phyloP scores from a whole-genome alignment of 2,888 invertebrate species.

The Ectemnius continuus region DNA sequence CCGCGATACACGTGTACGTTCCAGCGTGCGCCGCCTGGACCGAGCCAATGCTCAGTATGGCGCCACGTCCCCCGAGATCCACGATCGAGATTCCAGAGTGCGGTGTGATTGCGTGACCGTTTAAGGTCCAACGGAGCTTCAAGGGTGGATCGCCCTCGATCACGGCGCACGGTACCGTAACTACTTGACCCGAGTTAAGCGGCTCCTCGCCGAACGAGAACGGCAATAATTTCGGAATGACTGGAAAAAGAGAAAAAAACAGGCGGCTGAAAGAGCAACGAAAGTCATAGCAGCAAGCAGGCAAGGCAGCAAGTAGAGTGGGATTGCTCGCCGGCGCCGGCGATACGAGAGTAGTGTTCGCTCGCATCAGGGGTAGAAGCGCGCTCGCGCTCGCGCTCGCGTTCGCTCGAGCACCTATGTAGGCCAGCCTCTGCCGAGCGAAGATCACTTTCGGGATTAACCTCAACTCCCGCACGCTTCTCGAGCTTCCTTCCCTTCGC shows the following conservation, averaged over 20 bases:
- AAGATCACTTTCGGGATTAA: constrained; percentile 6
- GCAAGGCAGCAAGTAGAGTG: not conserved
- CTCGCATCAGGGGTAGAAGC: not conserved
- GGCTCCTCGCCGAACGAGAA: constrained; percentile 82
- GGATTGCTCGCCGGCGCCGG: not conserved
- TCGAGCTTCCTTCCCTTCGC: constrained; percentile 4
- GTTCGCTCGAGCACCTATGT: not conserved
- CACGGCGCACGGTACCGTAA: constrained; percentile 82
- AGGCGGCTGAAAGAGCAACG: constrained; percentile 12
- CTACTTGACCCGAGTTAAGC: constrained; percentile 82
- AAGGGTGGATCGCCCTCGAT: constrained; percentile 84
- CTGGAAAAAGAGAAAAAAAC: constrained; percentile 67
- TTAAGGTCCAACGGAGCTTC: constrained; percentile 82
- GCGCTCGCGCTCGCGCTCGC: constrained; percentile 7
- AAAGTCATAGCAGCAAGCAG: constrained; percentile 1
- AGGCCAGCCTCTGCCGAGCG: not conserved
- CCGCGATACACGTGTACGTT: constrained; percentile 82
- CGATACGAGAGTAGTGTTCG: not conserved
- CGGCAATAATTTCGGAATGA: constrained; percentile 75
- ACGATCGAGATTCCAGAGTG: constrained; percentile 79
- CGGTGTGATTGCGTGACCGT: constrained; percentile 75
- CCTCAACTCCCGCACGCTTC: not conserved
- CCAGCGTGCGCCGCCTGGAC: constrained; percentile 81
- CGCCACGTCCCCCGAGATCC: constrained; percentile 83
- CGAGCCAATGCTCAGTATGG: constrained; percentile 81